phyloP scores from a whole-genome alignment of 2,888 invertebrate genomes.

The Ennomos quercinarius region DNA sequence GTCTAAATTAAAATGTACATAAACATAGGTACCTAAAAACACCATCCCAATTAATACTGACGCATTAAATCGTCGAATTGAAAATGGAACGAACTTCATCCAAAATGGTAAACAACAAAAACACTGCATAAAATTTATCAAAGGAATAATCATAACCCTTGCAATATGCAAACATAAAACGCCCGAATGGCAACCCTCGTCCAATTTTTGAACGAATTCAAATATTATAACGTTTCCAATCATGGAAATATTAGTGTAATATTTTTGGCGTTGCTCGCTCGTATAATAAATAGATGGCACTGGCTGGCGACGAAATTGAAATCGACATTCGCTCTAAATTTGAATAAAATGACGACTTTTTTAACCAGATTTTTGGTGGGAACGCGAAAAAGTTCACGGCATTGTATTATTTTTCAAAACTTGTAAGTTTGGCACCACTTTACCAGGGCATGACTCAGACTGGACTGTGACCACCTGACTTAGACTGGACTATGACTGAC shows the following conservation, averaged over 20 bases:
- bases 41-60: neutral
- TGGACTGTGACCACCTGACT: no score
- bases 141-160: conserved; percentile 4
- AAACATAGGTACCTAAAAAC: no score
- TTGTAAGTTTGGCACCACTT: no score
- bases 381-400: no score
- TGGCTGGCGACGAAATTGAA: conserved; percentile 45
- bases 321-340: conserved; percentile 57
- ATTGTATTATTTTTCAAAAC: no score
- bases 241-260: conserved; percentile 31
- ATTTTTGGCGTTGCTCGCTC: conserved; percentile 30
- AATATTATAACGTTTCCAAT: conserved; percentile 32
- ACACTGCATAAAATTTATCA: neutral
- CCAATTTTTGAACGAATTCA: conserved; percentile 18
- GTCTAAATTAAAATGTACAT: no score
- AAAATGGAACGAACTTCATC: neutral
- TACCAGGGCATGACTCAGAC: no score
- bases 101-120: neutral
- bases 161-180: conserved; percentile 5
- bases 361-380: no score
- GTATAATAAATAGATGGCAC: conserved; percentile 15
- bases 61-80: neutral
- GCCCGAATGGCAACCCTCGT: conserved; percentile 9
- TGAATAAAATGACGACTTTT: conserved; percentile 60
- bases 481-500: no score